A percentile compares a stretch with the other conserved stretches of the same genome.
Evolutionary conservation across 2,113 vertebrate species (phyloP).

Genomic region (Ailuropoda melanoleuca): DNA sequence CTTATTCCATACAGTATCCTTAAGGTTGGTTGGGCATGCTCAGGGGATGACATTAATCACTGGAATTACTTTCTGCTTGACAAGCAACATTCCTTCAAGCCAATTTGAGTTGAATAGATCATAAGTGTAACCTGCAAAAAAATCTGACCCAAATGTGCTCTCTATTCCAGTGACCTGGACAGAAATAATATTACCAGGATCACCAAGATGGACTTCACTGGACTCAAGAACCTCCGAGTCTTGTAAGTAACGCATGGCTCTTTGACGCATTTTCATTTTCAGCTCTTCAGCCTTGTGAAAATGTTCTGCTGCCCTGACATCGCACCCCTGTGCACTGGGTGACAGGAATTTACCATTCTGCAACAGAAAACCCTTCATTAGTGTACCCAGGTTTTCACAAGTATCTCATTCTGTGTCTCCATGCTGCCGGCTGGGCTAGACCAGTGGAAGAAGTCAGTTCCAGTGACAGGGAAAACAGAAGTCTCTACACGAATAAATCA

Average conservation of each 20-base stretch:
- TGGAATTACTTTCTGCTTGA: slow-evolving; percentile 49
- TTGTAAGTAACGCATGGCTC: slow-evolving; percentile 89
- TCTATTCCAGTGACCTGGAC: slow-evolving; percentile 92
- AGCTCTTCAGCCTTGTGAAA: background rate
- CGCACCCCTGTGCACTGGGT: background rate
- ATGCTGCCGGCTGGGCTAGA: background rate
- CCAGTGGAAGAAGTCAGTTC: background rate
- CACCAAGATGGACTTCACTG: slow-evolving; percentile 95
- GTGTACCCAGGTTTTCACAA: background rate
- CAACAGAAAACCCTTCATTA: background rate
- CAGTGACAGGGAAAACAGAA: slow-evolving; percentile 47
- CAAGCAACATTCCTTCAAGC: slow-evolving; percentile 3
- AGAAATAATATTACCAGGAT: slow-evolving; percentile 98
- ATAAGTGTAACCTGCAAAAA: slow-evolving; percentile 30
- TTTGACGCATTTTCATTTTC: background rate
- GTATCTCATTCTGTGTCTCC: background rate
- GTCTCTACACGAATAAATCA: slow-evolving; percentile 45
- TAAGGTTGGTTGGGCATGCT: slow-evolving; percentile 34
- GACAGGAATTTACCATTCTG: background rate
- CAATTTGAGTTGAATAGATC: slow-evolving; percentile 17
- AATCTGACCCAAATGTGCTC: slow-evolving; percentile 51
- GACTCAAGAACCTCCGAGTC: slow-evolving; percentile 96
- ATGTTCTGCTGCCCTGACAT: background rate
- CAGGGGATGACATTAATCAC: slow-evolving; percentile 47
- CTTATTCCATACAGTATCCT: slow-evolving; percentile 51